Conservation (phyloP, 1,140 invertebrate species). For the Drosophila varians region DNA sequence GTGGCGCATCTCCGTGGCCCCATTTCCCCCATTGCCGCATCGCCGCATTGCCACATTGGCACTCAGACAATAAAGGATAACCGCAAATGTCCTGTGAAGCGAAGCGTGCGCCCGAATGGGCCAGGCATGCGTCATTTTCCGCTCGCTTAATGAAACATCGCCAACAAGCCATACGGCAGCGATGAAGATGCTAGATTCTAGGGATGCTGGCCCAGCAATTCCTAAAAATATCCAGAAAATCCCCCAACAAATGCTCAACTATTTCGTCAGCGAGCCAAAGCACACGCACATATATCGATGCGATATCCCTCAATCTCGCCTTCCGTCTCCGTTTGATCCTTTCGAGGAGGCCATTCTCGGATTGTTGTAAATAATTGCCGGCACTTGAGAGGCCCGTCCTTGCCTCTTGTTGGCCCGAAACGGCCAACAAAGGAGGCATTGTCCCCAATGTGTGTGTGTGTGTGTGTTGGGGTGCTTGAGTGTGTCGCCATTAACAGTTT, state of each 20-base stretch:
- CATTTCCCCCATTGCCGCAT: slow-evolving; percentile 5
- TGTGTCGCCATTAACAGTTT: slow-evolving; percentile 40
- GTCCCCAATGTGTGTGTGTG: slow-evolving; percentile 19
- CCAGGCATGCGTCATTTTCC: slow-evolving; percentile 54
- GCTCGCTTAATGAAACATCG: slow-evolving; percentile 57
- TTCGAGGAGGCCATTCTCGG: slow-evolving; percentile 26
- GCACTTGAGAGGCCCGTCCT: slow-evolving; percentile 35
- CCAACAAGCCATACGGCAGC: slow-evolving; percentile 26
- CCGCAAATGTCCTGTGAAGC: slow-evolving; percentile 52
- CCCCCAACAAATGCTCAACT: slow-evolving; percentile 27
- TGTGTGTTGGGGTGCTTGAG: slow-evolving; percentile 5
- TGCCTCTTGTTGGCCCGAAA: slow-evolving; percentile 29
- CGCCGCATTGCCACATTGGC: slow-evolving; percentile 17
- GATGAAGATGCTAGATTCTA: slow-evolving; percentile 1
- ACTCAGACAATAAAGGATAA: slow-evolving; percentile 57
- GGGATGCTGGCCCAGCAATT: slow-evolving; percentile 1
- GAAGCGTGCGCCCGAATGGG: slow-evolving; percentile 29
- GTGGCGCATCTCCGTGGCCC: slow-evolving; percentile 38
- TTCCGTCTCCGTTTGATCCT: slow-evolving; percentile 32
- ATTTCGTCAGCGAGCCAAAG: slow-evolving; percentile 9
- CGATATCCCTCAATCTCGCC: slow-evolving; percentile 4
- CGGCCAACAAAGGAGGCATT: slow-evolving; percentile 44
- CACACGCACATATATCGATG: slow-evolving; percentile 2
- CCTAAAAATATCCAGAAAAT: slow-evolving; percentile 34
- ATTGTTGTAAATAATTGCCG: slow-evolving; percentile 51